Evolutionary conservation across 1,140 invertebrate species (phyloP).

Genomic region (Temnothorax longispinosus): DNA sequence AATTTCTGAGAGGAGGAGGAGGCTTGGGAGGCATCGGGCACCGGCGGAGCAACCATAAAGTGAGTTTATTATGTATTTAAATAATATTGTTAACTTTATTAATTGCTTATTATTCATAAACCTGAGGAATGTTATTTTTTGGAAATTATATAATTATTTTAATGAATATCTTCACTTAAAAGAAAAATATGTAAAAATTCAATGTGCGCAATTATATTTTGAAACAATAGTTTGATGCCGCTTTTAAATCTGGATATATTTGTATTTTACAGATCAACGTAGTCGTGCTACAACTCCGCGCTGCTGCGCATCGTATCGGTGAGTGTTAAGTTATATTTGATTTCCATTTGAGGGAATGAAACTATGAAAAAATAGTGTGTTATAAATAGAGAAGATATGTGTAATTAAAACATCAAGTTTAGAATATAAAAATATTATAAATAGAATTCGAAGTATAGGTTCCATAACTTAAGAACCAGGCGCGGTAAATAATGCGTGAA

Average conservation of each 20-base stretch:
- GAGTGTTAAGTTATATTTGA: not conserved
- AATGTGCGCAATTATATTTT: not conserved
- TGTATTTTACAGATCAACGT: not conserved
- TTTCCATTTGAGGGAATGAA: not conserved
- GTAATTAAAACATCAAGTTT: not conserved
- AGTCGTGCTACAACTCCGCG: not conserved
- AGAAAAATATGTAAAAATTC: not conserved
- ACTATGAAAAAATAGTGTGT: not conserved
- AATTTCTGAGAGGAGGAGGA: not conserved
- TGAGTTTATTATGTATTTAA: conserved; percentile 15
- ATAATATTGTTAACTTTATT: not conserved
- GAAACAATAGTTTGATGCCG: not conserved
- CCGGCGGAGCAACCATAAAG: not conserved
- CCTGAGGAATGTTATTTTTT: not conserved
- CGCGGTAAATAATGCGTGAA: no score
- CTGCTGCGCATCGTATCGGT: not conserved
- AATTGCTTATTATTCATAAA: not conserved
- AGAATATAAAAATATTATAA: not conserved
- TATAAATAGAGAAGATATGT: not conserved
- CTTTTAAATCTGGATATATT: not conserved
- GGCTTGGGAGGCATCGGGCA: not conserved
- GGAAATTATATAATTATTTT: not conserved
- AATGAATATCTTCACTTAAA: not conserved
- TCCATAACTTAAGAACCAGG: no score
- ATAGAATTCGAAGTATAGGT: not conserved